phyloP scores from a whole-genome alignment of 1,140 invertebrate genomes.

The Drosophila sulfurigaster region DNA sequence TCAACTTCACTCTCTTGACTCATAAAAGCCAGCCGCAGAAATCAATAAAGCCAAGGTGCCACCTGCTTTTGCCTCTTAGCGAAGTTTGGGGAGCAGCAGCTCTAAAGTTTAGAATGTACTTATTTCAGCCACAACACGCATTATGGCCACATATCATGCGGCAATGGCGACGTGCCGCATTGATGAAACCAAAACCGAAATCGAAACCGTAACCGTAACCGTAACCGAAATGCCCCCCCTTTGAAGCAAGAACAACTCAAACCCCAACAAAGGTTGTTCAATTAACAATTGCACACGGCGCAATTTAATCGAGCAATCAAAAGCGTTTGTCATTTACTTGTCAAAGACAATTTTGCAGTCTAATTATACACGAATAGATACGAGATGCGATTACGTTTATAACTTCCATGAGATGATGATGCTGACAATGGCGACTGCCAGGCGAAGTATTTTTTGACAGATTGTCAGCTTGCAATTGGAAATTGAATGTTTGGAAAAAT shows the following conservation, averaged over 20 bases:
- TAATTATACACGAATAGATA: conserved; percentile 66
- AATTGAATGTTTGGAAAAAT: conserved; percentile 32
- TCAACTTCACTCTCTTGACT: conserved; percentile 46
- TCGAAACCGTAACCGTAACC: conserved; percentile 19
- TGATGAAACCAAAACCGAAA: conserved; percentile 41
- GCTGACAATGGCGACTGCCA: conserved; percentile 24
- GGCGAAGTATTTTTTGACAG: conserved; percentile 56
- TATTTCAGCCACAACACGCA: conserved; percentile 70
- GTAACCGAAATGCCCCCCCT: background rate
- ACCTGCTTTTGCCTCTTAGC: conserved; percentile 34
- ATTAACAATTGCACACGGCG: conserved; percentile 70
- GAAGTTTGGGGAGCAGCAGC: background rate
- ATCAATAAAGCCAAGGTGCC: conserved; percentile 84
- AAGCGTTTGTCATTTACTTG: conserved; percentile 81
- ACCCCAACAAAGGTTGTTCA: conserved; percentile 37
- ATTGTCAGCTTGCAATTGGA: conserved; percentile 23
- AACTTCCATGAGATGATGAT: background rate
- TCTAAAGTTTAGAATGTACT: conserved; percentile 75
- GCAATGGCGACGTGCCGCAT: conserved; percentile 53
- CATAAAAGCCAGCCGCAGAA: conserved; percentile 82
- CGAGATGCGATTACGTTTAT: background rate
- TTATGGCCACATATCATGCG: conserved; percentile 75
- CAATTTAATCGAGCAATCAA: conserved; percentile 81
- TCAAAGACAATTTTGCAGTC: conserved; percentile 71
- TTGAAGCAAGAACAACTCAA: background rate